phyloP scores from a whole-genome alignment of 2,888 invertebrate genomes.

The Diarsia brunnea region DNA sequence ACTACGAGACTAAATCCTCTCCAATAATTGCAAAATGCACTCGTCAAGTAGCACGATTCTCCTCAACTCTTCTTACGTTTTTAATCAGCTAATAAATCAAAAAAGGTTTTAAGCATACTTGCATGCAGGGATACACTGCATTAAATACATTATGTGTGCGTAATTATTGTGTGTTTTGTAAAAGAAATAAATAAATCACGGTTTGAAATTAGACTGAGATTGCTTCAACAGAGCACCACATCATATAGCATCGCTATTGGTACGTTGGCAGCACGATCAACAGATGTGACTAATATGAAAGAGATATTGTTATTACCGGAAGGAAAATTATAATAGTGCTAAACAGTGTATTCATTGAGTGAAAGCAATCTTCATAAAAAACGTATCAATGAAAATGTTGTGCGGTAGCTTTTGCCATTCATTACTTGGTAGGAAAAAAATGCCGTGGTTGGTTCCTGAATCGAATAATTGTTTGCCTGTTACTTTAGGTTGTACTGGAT shows the following conservation, averaged over 20 bases:
- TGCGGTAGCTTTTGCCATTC: not conserved
- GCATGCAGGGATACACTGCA: no score
- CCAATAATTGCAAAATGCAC: no score
- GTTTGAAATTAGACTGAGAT: no score
- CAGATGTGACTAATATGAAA: conserved; percentile 79
- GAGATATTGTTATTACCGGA: conserved; percentile 77
- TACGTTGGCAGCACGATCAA: conserved; percentile 57
- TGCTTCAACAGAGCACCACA: no score
- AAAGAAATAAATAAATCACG: no score
- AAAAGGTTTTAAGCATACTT: no score
- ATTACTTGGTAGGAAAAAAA: not conserved
- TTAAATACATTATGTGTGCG: no score
- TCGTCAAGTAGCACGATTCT: no score
- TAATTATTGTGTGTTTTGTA: no score
- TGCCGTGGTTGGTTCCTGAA: not conserved
- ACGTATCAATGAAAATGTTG: conserved; percentile 2
- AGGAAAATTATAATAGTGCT: conserved; percentile 60
- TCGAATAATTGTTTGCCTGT: not conserved
- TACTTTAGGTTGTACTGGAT: not conserved
- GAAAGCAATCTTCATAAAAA: conserved; percentile 39
- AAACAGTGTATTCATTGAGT: conserved; percentile 67
- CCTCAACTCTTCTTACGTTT: no score
- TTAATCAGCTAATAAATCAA: no score
- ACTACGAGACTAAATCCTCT: no score
- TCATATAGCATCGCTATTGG: conserved; percentile 32